Evolutionary conservation across 2,888 invertebrate species (phyloP).

Genomic region (Tromatobia lineatoria): DNA sequence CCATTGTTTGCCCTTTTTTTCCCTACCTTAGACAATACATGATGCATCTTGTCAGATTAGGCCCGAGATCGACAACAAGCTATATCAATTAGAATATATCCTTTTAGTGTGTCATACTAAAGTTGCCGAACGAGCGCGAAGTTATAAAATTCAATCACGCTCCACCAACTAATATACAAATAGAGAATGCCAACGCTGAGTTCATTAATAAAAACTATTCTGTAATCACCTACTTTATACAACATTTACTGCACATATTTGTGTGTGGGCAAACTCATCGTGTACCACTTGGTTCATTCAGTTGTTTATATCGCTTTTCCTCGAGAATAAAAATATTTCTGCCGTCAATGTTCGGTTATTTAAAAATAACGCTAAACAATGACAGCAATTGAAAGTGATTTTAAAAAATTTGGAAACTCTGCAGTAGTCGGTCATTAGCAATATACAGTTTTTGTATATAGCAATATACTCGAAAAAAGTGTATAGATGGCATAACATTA

Average conservation of each 20-base stretch:
- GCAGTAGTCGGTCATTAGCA: conserved; percentile 10
- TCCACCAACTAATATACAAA: conserved; percentile 77
- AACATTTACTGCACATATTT: conserved; percentile 78
- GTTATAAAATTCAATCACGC: conserved; percentile 28
- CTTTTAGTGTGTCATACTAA: conserved; percentile 52
- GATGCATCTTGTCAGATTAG: conserved; percentile 74
- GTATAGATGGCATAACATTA: not conserved
- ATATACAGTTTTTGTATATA: conserved; percentile 1
- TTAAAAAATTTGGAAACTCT: not conserved
- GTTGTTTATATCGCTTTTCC: conserved; percentile 63
- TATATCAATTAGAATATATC: conserved; percentile 68
- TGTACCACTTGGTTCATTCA: conserved; percentile 77
- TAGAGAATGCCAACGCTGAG: conserved; percentile 74
- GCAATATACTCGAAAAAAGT: not conserved
- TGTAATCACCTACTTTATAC: conserved; percentile 80
- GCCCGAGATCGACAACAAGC: conserved; percentile 74
- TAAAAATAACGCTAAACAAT: conserved; percentile 14
- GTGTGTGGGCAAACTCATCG: conserved; percentile 73
- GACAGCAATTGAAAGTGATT: too few species aligned
- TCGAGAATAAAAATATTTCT: conserved; percentile 11
- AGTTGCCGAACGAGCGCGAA: conserved; percentile 47
- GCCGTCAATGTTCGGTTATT: not conserved
- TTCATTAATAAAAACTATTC: conserved; percentile 75
- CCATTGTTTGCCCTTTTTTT: not conserved
- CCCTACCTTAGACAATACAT: conserved; percentile 63